Percentiles rank a stretch among this genome's conserved stretches.
Evolutionary conservation across 2,797 vertebrate species (phyloP).

Genomic region (Halcyon chelicuti): DNA sequence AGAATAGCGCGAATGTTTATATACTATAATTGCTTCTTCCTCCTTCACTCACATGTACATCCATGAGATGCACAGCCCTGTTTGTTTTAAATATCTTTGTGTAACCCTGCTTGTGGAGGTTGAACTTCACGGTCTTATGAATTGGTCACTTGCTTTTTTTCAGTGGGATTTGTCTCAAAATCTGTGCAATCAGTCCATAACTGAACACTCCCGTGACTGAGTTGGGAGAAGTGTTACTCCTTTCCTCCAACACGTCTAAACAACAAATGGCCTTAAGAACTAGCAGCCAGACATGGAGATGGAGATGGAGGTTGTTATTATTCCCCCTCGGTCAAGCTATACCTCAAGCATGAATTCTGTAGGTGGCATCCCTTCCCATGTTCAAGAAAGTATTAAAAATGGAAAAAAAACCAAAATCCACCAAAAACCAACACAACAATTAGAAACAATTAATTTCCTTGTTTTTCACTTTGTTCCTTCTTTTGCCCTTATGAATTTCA

Average conservation of each 20-base stretch:
- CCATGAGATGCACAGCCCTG: neutral
- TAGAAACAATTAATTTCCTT: neutral
- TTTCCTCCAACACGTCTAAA: neutral
- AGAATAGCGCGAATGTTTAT: neutral
- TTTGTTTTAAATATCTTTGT: neutral
- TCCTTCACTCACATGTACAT: neutral
- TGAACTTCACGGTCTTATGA: neutral
- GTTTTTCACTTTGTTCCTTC: neutral
- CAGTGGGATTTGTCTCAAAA: neutral
- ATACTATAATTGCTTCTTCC: neutral
- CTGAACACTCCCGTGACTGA: fast-evolving
- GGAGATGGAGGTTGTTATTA: neutral
- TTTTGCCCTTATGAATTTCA: neutral
- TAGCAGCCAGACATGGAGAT: neutral
- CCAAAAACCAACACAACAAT: neutral
- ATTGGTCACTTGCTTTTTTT: neutral
- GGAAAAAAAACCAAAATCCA: neutral
- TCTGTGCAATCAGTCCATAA: neutral
- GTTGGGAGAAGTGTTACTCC: neutral
- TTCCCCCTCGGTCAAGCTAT: neutral
- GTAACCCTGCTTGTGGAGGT: too few relatives aligned
- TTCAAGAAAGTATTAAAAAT: neutral
- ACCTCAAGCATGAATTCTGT: neutral
- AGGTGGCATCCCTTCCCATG: neutral
- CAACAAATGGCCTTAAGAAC: neutral